Percentiles rank a stretch among this genome's conserved stretches.
Conservation (phyloP, 2,797 vertebrate species). For the Sebastes umbrosus region DNA sequence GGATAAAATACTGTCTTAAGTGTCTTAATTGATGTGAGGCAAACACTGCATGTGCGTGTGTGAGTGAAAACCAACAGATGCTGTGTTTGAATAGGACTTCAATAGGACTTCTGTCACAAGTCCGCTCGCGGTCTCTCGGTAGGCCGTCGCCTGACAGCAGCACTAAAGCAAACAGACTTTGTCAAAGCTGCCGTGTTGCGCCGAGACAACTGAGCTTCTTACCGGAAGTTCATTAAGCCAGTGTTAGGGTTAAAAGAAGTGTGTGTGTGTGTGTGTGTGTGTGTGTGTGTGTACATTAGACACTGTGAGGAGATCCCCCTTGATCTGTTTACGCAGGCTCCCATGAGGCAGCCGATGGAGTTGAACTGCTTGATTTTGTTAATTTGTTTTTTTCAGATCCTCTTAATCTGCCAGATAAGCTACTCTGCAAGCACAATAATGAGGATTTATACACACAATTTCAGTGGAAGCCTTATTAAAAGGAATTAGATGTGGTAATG, state of each 20-base stretch:
- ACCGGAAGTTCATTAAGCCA: slow-evolving; percentile 37
- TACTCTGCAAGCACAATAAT: slow-evolving; percentile 8
- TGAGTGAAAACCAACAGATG: slow-evolving; percentile 2
- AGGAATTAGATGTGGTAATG: slow-evolving; percentile 10
- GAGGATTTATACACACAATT: slow-evolving; percentile 14
- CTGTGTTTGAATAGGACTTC: slow-evolving; percentile 30
- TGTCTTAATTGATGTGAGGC: neutral
- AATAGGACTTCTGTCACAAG: slow-evolving; percentile 26
- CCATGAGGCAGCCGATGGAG: neutral
- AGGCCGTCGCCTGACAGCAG: slow-evolving; percentile 20
- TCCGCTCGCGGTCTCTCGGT: neutral
- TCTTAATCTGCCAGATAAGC: slow-evolving; percentile 41
- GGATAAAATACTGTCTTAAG: neutral
- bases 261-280: neutral
- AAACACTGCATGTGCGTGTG: neutral
- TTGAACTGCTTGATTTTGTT: slow-evolving; percentile 25
- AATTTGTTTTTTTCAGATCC: slow-evolving; percentile 13
- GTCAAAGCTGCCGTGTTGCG: slow-evolving; percentile 20
- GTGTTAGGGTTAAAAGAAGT: neutral
- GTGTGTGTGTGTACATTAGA: neutral
- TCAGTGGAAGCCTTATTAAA: slow-evolving; percentile 10
- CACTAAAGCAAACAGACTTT: slow-evolving; percentile 49
- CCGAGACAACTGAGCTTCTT: slow-evolving; percentile 27
- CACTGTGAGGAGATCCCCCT: neutral
- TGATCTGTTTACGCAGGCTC: slow-evolving; percentile 30